Evolutionary conservation across 1,140 invertebrate species (phyloP).

Genomic region (Hycleus phaleratus): DNA sequence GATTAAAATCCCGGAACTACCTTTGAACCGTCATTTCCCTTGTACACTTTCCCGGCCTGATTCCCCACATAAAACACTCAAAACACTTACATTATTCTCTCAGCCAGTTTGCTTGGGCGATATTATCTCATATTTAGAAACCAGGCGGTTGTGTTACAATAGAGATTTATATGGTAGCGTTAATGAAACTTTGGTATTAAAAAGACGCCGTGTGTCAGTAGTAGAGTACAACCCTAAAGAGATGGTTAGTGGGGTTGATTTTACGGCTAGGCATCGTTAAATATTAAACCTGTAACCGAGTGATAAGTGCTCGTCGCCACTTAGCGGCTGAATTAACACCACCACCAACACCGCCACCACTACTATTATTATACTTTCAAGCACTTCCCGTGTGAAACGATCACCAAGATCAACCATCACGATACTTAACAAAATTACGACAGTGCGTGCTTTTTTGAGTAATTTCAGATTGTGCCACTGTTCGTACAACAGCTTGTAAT

Average conservation of each 20-base stretch:
- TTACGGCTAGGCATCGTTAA: conserved; percentile 28
- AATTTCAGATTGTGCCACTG: conserved; percentile 7
- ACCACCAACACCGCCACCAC: not conserved
- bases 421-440: conserved; percentile 25
- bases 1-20: too few relatives aligned
- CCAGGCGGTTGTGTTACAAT: conserved; percentile 30
- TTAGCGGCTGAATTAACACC: conserved; percentile 24
- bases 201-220: conserved; percentile 36
- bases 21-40: too few relatives aligned
- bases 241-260: conserved; percentile 18
- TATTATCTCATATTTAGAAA: conserved; percentile 34
- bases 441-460: conserved; percentile 27
- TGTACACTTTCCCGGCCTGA: conserved; percentile 1
- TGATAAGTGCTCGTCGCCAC: conserved; percentile 36
- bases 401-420: conserved; percentile 20
- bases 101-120: conserved; percentile 14
- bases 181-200: conserved; percentile 39
- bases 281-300: conserved; percentile 38
- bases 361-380: too few relatives aligned
- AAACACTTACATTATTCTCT: conserved; percentile 36
- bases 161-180: conserved; percentile 36
- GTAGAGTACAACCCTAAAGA: not conserved
- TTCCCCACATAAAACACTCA: conserved; percentile 25
- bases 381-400: not conserved
- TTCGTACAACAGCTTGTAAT: conserved; percentile 16